Conservation (phyloP, 2,888 invertebrate genomes). For the Protophormia terraenovae region DNA sequence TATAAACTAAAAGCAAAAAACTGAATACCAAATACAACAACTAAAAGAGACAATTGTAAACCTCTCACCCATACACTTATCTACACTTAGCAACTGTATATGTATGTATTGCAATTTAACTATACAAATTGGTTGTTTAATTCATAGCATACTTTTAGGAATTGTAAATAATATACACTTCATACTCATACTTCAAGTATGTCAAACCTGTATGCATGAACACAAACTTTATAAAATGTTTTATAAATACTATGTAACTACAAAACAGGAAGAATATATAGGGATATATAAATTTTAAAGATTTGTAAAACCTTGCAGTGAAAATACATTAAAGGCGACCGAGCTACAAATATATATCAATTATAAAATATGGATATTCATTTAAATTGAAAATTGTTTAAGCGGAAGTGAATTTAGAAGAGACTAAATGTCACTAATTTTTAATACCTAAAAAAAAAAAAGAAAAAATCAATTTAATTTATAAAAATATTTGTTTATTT, state of each 20-base stretch:
- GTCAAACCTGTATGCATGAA: not conserved
- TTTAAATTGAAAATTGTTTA: not conserved
- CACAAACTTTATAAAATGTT: not conserved
- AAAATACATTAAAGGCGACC: not conserved
- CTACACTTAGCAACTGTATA: not conserved
- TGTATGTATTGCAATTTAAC: not conserved
- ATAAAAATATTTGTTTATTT: constrained; percentile 4
- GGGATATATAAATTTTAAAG: not conserved
- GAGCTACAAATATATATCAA: not conserved
- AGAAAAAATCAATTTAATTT: not conserved
- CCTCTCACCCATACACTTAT: not conserved
- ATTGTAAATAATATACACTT: not conserved
- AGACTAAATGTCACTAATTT: constrained; percentile 21
- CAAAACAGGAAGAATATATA: not conserved
- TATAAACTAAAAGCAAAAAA: not conserved
- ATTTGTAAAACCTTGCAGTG: not conserved
- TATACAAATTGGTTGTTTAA: not conserved
- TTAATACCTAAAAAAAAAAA: constrained; percentile 31
- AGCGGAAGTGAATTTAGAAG: not conserved
- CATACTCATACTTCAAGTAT: constrained; percentile 10
- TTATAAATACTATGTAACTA: not conserved
- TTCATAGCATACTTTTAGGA: constrained; percentile 45
- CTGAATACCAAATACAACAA: not conserved
- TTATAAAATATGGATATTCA: not conserved
- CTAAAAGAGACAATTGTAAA: not conserved